Conservation (phyloP, 53 echinoderm and acorn worm species). For the Henricia sp. region DNA sequence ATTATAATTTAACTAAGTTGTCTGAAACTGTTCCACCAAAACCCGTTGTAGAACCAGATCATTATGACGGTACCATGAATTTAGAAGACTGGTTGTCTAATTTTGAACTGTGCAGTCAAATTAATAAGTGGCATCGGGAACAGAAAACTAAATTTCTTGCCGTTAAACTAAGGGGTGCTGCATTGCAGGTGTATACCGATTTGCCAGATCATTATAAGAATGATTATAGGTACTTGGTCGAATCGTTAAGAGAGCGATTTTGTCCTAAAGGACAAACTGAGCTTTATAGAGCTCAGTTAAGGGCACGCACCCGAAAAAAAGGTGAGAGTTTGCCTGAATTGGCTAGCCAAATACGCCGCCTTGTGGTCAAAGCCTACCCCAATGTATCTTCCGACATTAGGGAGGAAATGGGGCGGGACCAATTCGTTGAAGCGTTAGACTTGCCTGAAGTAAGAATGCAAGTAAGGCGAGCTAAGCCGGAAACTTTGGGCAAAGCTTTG, state of each 20-base stretch:
- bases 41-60: not conserved
- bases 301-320: slow-evolving; percentile 3
- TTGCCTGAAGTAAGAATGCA: slow-evolving; percentile 8
- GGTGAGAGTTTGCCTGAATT: slow-evolving; percentile 20
- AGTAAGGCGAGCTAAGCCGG: slow-evolving; percentile 1
- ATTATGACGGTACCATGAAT: not conserved
- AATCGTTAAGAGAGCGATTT: not conserved
- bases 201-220: not conserved
- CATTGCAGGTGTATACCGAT: slow-evolving; percentile 13
- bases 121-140: not conserved
- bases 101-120: slow-evolving; percentile 12
- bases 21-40: not conserved
- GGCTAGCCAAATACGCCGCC: slow-evolving; percentile 8
- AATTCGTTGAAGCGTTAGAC: slow-evolving; percentile 3
- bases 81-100: not conserved
- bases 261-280: too few relatives aligned
- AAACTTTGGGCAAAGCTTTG: not conserved
- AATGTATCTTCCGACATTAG: not conserved
- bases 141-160: slow-evolving; percentile 3
- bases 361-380: not conserved
- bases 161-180: slow-evolving; percentile 13
- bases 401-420: slow-evolving; percentile 16
- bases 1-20: not conserved
- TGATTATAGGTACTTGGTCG: not conserved
- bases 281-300: slow-evolving; percentile 1